Evolutionary conservation across 2,113 vertebrate species (phyloP).

Genomic region (Sander vitreus): DNA sequence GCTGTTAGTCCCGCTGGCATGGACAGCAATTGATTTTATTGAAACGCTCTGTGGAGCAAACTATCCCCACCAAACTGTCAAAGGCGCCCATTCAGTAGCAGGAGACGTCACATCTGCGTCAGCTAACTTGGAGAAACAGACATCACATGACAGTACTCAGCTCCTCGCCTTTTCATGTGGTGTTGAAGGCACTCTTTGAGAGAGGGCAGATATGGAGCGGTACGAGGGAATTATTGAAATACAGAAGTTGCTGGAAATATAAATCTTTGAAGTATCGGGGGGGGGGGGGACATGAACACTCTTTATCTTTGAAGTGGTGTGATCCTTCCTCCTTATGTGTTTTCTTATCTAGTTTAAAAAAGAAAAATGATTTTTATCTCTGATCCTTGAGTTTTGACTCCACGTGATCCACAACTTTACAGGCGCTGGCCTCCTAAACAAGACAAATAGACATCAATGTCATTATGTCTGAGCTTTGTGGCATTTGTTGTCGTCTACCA

Average conservation of each 20-base stretch:
- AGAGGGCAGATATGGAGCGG: neutral
- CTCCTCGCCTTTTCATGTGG: conserved; percentile 64
- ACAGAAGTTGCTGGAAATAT: neutral
- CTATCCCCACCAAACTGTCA: conserved; percentile 37
- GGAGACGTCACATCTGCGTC: conserved; percentile 76
- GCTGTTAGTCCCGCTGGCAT: conserved; percentile 29
- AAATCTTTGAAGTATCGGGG: conserved; percentile 32
- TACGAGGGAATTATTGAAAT: conserved; percentile 15
- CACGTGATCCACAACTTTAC: neutral
- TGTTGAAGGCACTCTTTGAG: conserved; percentile 61
- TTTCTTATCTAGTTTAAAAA: neutral
- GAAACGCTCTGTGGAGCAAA: conserved; percentile 28
- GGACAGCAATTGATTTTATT: conserved; percentile 53
- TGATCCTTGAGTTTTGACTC: neutral
- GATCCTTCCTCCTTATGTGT: neutral
- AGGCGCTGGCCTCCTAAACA: neutral
- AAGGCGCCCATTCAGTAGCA: conserved; percentile 72
- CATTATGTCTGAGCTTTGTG: conserved; percentile 46
- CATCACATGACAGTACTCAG: conserved; percentile 79
- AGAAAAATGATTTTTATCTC: neutral
- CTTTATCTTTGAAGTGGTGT: neutral
- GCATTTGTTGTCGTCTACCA: conserved; percentile 23
- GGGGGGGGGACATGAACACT: neutral
- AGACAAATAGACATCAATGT: conserved; percentile 13
- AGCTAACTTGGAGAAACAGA: conserved; percentile 63